Evolutionary conservation across 2,797 vertebrate genomes (phyloP).

Genomic region (Kryptopterus vitreolus): DNA sequence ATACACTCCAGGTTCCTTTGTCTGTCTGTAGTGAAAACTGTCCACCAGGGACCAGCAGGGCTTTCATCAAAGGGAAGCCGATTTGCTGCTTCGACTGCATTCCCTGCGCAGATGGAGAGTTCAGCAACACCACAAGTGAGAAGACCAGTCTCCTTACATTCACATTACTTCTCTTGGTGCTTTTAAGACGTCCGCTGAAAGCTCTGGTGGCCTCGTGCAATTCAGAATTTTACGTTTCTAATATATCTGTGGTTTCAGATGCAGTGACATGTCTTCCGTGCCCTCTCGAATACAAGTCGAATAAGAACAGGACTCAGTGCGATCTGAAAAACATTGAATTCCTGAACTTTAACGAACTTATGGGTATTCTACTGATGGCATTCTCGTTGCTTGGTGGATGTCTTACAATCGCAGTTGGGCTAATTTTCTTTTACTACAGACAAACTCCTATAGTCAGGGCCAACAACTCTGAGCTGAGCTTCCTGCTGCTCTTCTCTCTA

Average conservation of each 20-base stretch:
- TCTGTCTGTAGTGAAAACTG: conserved; percentile 79
- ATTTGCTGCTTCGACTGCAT: conserved; percentile 79
- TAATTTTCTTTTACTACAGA: conserved; percentile 73
- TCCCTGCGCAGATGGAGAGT: conserved; percentile 72
- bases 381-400: conserved; percentile 73
- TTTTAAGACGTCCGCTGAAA: conserved; percentile 65
- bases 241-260: conserved; percentile 77
- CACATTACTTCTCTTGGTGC: conserved; percentile 60
- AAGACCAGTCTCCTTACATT: conserved; percentile 61
- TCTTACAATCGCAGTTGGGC: conserved; percentile 66
- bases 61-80: conserved; percentile 73
- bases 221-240: conserved; percentile 66
- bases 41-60: conserved; percentile 68
- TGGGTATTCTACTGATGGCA: conserved; percentile 71
- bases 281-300: conserved; percentile 75
- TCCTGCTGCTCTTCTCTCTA: conserved; percentile 76
- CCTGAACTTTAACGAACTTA: conserved; percentile 73
- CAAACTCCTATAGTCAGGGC: conserved; percentile 73
- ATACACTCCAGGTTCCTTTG: conserved; percentile 66
- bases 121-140: conserved; percentile 80
- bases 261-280: conserved; percentile 76
- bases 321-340: conserved; percentile 76
- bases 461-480: conserved; percentile 78
- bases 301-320: conserved; percentile 69
- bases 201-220: conserved; percentile 57